Base-by-base conservation (phyloP, 2,888 invertebrate genomes). In the Tolmerus cingulatus region DNA sequence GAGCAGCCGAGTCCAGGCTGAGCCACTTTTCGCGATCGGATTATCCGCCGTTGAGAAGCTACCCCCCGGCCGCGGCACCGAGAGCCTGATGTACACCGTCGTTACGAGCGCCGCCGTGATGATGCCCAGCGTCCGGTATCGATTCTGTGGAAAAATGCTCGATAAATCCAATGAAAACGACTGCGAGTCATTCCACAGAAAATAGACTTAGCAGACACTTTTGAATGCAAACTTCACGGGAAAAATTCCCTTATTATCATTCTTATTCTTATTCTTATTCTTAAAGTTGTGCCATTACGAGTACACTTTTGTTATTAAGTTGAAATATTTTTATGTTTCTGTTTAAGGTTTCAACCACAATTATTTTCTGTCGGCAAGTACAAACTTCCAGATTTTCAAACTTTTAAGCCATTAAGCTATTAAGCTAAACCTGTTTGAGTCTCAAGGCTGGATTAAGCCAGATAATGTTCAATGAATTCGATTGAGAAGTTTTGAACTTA, bases 41-140 rank as follows among this genome's bases (percentile, higher is more conserved):
- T 99, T 99, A 94, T 99, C 99, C 5, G 98, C 98, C 57, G 97
- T 96, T 79, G 98, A 97, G 92, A 99, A 99, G 89, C 96, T 95
- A 1, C 95, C 94, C 40, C 76, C 74, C 9, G 94, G 95, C 86
- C 95, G 95, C 90, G 97, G 96, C 88, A 97, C 94, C 90, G 96
- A 95, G 88, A 98, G 93, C 76, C 98, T 95, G 91, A 96, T 95
- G 89, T 95, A 94, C 46, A 97, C 93, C 88, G 97, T 94, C 16
- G 95, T 94, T 30, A 95, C 93, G 14, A 96, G 94, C 9, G 96
- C 95, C 23, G 95, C 94, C 5, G 94, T 94, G 87, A 98, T 92
- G 79, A 96, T 94, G 89, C 95, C 94, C 89, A 96, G 93, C 90
- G 96, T 96, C 86, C 95, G 94, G 93, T 95, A 94, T 87, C 96